Conservation (phyloP, 2,888 invertebrate species). For the Caenorhabditis virilis region DNA sequence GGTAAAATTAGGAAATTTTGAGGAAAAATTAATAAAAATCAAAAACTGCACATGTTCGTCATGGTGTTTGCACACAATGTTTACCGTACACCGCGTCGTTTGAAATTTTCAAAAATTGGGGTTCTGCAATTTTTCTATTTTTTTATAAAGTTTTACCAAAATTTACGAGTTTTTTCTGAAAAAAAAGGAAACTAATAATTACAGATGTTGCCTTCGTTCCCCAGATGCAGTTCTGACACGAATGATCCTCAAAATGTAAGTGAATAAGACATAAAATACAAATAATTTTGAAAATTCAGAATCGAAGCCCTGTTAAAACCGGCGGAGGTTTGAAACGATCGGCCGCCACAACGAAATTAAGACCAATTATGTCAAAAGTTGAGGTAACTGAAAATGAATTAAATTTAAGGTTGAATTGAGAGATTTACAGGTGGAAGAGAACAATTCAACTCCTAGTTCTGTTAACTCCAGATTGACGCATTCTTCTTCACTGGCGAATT, state of each 20-base stretch:
- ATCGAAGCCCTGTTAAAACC: not conserved
- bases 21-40: not conserved
- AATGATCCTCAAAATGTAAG: too few relatives aligned
- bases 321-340: not conserved
- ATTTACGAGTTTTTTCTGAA: not conserved
- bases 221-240: too few relatives aligned
- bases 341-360: not conserved
- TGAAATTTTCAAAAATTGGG: not conserved
- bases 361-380: not conserved
- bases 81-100: conserved; percentile 11
- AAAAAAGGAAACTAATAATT: too few relatives aligned
- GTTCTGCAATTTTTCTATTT: not conserved
- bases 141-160: not conserved
- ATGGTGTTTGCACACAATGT: conserved; percentile 9
- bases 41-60: conserved; percentile 20
- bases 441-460: too few relatives aligned
- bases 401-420: too few relatives aligned
- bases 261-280: too few relatives aligned
- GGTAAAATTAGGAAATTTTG: conserved; percentile 13
- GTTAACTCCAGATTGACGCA: too few relatives aligned
- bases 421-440: not conserved
- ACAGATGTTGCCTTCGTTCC: too few relatives aligned
- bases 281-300: not conserved
- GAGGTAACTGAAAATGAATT: not conserved
- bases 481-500: not conserved